Conservation (phyloP, 2,797 vertebrate genomes). For the Phaenicophaeus curvirostris region DNA sequence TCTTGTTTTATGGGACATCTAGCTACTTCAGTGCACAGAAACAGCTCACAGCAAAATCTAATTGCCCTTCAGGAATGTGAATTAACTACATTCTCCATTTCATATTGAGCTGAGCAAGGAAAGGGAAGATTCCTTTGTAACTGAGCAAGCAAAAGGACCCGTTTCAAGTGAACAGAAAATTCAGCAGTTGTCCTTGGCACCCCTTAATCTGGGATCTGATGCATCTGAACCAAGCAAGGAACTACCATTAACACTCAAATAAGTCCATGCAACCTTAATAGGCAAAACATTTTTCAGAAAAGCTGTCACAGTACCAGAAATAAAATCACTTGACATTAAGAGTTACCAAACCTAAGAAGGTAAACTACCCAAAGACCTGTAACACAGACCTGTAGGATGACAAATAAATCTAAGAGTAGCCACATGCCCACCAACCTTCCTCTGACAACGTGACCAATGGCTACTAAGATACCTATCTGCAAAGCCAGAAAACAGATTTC, state of each 20-base stretch:
- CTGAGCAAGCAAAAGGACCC: neutral
- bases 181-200: neutral
- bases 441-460: neutral
- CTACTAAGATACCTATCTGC: neutral
- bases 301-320: neutral
- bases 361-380: neutral
- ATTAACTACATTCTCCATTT: neutral
- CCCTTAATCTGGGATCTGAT: neutral
- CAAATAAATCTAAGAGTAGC: neutral
- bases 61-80: constrained; percentile 1
- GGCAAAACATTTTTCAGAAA: neutral
- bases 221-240: neutral
- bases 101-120: neutral
- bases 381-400: neutral
- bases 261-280: neutral
- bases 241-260: neutral
- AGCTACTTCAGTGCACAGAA: neutral
- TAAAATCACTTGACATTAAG: neutral
- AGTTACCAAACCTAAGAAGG: neutral
- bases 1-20: neutral
- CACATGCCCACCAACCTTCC: neutral
- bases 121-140: neutral
- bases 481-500: neutral
- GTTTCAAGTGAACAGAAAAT: neutral
- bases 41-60: neutral